Percentiles rank a stretch among this genome's conserved stretches.
Evolutionary conservation across 2,113 vertebrate species (phyloP).

Genomic region (Sigmodon hispidus): DNA sequence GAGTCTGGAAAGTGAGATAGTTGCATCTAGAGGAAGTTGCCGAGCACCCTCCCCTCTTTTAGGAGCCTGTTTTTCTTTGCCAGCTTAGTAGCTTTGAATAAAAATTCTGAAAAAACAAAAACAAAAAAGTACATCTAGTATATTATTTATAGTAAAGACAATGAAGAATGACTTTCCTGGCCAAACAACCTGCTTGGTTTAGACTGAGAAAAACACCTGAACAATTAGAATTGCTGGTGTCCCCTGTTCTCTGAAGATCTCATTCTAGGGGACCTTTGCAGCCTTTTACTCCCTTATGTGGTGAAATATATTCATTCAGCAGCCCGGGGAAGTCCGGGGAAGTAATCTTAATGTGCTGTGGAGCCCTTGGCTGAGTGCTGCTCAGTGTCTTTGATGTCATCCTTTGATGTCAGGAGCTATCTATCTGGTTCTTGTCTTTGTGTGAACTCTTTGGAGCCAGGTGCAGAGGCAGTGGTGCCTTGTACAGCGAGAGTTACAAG

Average conservation of each 20-base stretch:
- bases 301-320: neutral
- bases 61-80: neutral
- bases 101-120: conserved; percentile 20
- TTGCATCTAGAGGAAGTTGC: neutral
- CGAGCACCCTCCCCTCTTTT: neutral
- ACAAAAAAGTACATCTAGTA: neutral
- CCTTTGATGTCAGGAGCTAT: neutral
- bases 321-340: neutral
- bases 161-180: conserved; percentile 24
- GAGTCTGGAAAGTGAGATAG: neutral
- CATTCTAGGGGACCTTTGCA: neutral
- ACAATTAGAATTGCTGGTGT: neutral
- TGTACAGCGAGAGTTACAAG: neutral
- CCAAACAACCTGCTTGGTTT: conserved; percentile 33
- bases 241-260: conserved; percentile 23
- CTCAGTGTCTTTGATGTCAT: conserved; percentile 17
- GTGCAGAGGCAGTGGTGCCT: neutral
- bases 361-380: neutral
- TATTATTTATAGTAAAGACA: conserved; percentile 46
- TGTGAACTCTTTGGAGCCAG: conserved; percentile 42
- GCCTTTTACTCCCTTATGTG: neutral
- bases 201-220: neutral
- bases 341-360: conserved; percentile 1
- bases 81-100: conserved; percentile 27
- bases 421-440: conserved; percentile 26